Percentiles rank a stretch among this genome's conserved stretches.
phyloP scores from a whole-genome alignment of 2,113 vertebrate species.

The Perognathus longimembris region DNA sequence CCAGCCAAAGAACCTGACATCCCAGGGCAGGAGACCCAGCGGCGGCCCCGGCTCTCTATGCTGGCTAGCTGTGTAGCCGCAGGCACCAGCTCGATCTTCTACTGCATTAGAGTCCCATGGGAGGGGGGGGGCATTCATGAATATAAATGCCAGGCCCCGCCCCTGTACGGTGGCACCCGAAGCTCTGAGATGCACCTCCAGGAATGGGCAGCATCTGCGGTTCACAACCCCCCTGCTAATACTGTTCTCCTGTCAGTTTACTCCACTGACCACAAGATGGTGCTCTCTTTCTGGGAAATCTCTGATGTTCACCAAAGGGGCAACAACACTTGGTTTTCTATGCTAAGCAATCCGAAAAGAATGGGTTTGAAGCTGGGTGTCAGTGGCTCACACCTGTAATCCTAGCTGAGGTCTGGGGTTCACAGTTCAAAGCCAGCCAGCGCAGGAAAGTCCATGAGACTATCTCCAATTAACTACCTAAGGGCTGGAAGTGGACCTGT shows the following conservation, averaged over 20 bases:
- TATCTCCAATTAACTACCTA: no score
- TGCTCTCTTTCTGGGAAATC: constrained; percentile 59
- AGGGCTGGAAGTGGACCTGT: no score
- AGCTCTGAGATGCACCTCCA: not conserved
- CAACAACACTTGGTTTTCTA: constrained; percentile 37
- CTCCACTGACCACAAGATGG: constrained; percentile 74
- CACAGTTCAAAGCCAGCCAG: no score
- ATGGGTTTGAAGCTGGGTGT: not conserved
- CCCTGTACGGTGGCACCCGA: not conserved
- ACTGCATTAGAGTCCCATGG: not conserved
- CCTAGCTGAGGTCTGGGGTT: no score
- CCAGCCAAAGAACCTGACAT: not conserved
- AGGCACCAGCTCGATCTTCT: not conserved
- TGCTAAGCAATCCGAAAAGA: not conserved
- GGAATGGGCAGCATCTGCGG: not conserved
- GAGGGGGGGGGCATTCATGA: not conserved
- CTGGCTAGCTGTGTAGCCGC: not conserved
- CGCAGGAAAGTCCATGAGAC: no score
- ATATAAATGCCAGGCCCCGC: not conserved
- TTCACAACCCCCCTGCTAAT: not conserved
- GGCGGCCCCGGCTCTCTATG: not conserved
- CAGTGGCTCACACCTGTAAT: no score
- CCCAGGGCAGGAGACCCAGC: not conserved
- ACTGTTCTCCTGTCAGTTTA: constrained; percentile 49
- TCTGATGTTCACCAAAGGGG: not conserved